Percentiles rank a stretch among this genome's conserved stretches.
phyloP scores from a whole-genome alignment of 2,888 invertebrate species.

The Ormyrus thymus region DNA sequence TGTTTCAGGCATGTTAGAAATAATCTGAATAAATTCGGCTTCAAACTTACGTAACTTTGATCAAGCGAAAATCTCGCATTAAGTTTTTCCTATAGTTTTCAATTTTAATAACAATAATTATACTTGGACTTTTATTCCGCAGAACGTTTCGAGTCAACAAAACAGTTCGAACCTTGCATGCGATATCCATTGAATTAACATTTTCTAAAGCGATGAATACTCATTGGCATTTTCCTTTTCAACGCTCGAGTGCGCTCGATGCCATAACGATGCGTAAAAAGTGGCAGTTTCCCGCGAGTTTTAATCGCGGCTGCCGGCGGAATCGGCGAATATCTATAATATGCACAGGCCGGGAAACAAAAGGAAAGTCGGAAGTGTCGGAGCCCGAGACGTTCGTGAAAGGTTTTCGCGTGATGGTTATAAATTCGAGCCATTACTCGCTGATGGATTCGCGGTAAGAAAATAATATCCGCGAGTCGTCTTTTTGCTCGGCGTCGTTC shows the following conservation, averaged over 20 bases:
- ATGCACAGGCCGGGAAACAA: slow-evolving; percentile 4
- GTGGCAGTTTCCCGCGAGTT: background rate
- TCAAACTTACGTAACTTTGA: no score
- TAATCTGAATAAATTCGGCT: no score
- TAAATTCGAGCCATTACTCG: slow-evolving; percentile 27
- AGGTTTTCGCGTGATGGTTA: slow-evolving; percentile 21
- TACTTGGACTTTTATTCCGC: no score
- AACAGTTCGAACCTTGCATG: background rate
- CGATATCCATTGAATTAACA: background rate
- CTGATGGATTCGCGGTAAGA: slow-evolving; percentile 27
- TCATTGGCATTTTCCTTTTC: background rate
- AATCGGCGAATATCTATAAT: slow-evolving; percentile 6
- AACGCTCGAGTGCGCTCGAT: background rate
- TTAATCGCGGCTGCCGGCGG: background rate
- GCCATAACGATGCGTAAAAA: slow-evolving; percentile 8
- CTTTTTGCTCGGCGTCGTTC: no score
- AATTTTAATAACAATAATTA: no score
- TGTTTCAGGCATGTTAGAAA: no score
- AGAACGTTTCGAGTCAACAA: no score
- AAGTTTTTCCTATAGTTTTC: no score
- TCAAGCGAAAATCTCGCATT: no score
- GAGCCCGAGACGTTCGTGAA: background rate
- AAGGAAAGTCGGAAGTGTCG: slow-evolving; percentile 48
- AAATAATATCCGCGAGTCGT: slow-evolving; percentile 13
- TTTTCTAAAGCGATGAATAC: slow-evolving; percentile 17